Evolutionary conservation across 2,888 invertebrate genomes (phyloP).

Genomic region (Mesorhabditis belari): DNA sequence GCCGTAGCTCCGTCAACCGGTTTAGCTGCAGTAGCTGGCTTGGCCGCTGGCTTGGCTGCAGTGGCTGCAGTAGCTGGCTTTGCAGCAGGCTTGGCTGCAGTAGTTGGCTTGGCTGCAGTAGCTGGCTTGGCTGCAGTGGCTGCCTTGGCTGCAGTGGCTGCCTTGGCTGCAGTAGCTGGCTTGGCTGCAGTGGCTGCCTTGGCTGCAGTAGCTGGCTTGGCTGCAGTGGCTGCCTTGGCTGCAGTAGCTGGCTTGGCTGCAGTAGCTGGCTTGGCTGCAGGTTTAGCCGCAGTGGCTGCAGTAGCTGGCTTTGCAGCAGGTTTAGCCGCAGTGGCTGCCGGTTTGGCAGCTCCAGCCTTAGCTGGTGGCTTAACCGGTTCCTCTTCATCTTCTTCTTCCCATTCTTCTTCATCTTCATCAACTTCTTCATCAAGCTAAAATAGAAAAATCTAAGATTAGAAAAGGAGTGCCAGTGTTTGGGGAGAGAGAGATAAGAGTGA

Average conservation of each 20-base stretch:
- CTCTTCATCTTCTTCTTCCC: constrained; percentile 5
- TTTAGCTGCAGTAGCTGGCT: neutral
- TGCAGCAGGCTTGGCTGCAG: neutral
- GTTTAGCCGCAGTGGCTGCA: neutral
- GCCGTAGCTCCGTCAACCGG: neutral
- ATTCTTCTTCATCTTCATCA: constrained; percentile 7
- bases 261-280: neutral
- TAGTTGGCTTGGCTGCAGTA: neutral
- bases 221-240: neutral
- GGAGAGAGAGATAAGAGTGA: neutral
- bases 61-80: neutral
- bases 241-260: neutral
- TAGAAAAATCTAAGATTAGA: neutral
- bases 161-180: neutral
- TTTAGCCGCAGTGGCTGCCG: neutral
- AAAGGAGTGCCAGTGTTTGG: neutral
- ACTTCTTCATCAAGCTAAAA: constrained; percentile 1
- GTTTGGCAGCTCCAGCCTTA: neutral
- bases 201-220: neutral
- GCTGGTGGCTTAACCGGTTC: neutral
- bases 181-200: neutral
- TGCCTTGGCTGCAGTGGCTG: neutral
- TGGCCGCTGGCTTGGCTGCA: neutral
- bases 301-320: neutral
- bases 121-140: neutral